Percentiles rank a stretch among this genome's conserved stretches.
Conservation (phyloP, 2,797 vertebrate genomes). For the Protonibea diacanthus region DNA sequence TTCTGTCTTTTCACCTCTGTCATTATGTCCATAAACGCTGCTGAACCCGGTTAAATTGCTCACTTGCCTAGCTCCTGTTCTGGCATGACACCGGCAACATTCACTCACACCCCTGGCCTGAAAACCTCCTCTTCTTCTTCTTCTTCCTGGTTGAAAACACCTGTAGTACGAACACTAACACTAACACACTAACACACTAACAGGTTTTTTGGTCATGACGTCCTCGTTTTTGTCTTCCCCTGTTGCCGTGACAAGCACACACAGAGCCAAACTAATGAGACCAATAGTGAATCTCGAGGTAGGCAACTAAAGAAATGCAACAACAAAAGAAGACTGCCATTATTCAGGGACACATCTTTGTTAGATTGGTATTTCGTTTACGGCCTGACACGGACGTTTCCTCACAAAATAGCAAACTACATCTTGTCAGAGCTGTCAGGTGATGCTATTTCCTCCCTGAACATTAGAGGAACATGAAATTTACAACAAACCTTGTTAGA, state of each 20-base stretch:
- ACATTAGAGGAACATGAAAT: constrained; percentile 36
- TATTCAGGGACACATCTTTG: constrained; percentile 21
- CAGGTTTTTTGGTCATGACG: neutral
- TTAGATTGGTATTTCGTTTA: neutral
- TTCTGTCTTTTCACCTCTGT: too few relatives aligned
- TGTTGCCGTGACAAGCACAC: neutral
- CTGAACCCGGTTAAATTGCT: too few relatives aligned
- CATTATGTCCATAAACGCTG: too few relatives aligned
- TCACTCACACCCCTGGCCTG: too few relatives aligned
- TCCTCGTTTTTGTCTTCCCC: neutral
- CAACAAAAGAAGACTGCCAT: neutral
- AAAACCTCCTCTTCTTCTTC: too few relatives aligned
- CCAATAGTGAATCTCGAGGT: neutral
- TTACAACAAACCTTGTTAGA: constrained; percentile 36
- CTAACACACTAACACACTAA: too few relatives aligned
- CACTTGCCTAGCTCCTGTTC: too few relatives aligned
- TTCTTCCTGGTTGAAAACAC: too few relatives aligned
- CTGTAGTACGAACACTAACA: too few relatives aligned
- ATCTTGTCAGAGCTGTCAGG: constrained; percentile 27
- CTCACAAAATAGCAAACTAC: neutral
- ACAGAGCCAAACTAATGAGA: constrained; percentile 24
- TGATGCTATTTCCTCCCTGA: neutral
- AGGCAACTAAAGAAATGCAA: neutral
- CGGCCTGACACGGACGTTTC: neutral
- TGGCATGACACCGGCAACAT: too few relatives aligned